These are phyloP conservation scores for Todiramphus chloris DNA, from an alignment of 2,113 vertebrate genomes.

Conservation along the genomic window DNA sequence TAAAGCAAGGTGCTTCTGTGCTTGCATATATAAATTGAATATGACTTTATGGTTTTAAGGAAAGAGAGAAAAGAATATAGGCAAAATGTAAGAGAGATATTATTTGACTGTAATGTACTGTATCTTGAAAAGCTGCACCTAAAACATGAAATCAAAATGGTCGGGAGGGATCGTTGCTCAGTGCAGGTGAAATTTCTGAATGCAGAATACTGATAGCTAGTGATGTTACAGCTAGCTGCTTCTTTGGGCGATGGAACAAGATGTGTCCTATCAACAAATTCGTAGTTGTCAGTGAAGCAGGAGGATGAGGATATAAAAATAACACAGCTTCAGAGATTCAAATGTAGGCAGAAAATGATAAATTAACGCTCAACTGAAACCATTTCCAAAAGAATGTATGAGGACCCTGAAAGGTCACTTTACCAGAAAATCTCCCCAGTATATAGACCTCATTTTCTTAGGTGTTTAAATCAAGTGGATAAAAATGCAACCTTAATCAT, in stretches of 20 bases:
- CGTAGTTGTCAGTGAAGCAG: neutral
- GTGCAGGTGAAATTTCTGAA: neutral
- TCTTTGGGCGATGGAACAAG: neutral
- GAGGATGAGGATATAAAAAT: neutral
- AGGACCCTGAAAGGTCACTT: neutral
- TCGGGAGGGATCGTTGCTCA: neutral
- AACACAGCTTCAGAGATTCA: neutral
- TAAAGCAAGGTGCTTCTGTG: neutral
- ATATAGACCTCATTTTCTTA: neutral
- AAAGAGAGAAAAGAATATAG: neutral
- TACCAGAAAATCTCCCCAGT: neutral
- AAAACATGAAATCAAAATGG: neutral
- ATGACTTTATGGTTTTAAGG: neutral
- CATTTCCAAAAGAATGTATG: neutral
- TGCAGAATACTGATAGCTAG: neutral
- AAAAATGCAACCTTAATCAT: slow-evolving; percentile 5
- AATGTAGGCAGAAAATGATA: neutral
- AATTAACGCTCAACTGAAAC: neutral
- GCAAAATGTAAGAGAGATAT: neutral
- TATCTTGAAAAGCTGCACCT: neutral
- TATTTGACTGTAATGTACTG: neutral
- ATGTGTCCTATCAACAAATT: neutral
- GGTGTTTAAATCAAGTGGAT: neutral
- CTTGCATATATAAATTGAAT: neutral
- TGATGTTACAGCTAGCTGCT: neutral